A percentile compares a stretch with the other conserved stretches of the same genome.
These are phyloP conservation scores for Psittacula echo DNA, from an alignment of 2,797 vertebrate species.

Conservation along the genomic window DNA sequence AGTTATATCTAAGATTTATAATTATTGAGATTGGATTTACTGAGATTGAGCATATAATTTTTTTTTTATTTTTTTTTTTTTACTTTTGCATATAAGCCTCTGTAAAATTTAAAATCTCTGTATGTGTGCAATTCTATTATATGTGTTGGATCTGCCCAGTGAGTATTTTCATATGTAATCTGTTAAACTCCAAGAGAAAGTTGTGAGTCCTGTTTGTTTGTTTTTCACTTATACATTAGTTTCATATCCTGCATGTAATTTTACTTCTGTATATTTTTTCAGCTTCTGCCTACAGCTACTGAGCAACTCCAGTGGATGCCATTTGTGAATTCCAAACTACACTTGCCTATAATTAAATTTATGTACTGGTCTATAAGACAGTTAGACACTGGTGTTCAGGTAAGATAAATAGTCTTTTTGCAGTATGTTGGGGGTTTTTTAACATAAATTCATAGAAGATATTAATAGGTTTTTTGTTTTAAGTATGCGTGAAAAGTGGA, in stretches of 20 bases:
- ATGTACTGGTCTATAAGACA: slow-evolving; percentile 84
- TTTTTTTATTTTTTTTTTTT: not conserved
- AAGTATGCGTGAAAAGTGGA: not conserved
- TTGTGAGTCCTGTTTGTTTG: not conserved
- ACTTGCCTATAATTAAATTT: slow-evolving; percentile 83
- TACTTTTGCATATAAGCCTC: not conserved
- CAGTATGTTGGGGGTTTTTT: not conserved
- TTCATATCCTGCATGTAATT: not conserved
- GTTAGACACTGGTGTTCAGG: slow-evolving; percentile 82
- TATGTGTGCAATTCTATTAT: not conserved
- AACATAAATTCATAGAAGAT: not conserved
- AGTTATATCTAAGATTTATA: not conserved
- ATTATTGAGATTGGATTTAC: not conserved
- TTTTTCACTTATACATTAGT: not conserved
- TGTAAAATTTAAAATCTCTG: not conserved
- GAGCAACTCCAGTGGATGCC: slow-evolving; percentile 86
- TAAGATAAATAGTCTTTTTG: slow-evolving; percentile 51
- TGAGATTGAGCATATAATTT: not conserved
- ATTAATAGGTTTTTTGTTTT: not conserved
- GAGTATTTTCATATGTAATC: not conserved
- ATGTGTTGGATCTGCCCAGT: not conserved
- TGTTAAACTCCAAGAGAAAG: not conserved
- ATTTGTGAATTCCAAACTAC: slow-evolving; percentile 75
- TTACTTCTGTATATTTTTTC: not conserved
- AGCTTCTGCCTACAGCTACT: slow-evolving; percentile 85